A percentile compares a stretch with the other conserved stretches of the same genome.
phyloP scores from a whole-genome alignment of 1,140 invertebrate genomes.

The Euura lappo region DNA sequence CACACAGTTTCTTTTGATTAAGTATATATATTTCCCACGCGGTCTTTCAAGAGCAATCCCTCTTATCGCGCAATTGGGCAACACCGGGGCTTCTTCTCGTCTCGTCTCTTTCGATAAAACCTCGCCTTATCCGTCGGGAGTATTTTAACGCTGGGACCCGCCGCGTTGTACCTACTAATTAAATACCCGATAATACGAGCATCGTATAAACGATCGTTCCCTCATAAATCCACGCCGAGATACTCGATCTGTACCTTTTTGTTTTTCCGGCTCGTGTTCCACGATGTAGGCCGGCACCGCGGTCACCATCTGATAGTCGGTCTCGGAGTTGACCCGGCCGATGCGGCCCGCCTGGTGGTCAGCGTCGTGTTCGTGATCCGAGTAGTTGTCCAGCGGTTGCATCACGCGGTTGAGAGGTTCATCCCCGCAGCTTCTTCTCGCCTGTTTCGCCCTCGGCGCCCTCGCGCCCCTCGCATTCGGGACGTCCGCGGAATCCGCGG shows the following conservation, averaged over 20 bases:
- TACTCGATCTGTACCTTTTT: slow-evolving; percentile 37
- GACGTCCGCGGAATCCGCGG: slow-evolving; percentile 22
- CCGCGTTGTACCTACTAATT: too few species aligned
- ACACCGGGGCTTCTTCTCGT: too few species aligned
- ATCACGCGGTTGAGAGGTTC: slow-evolving; percentile 41
- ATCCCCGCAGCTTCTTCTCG: slow-evolving; percentile 53
- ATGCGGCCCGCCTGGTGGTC: slow-evolving; percentile 26
- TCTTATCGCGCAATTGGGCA: too few species aligned
- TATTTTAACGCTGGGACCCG: too few species aligned
- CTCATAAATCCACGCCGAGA: too few species aligned
- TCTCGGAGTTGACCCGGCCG: slow-evolving; percentile 36
- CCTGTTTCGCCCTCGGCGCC: slow-evolving; percentile 49
- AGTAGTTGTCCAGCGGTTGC: slow-evolving; percentile 34
- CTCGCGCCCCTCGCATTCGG: slow-evolving; percentile 38
- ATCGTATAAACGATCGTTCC: too few species aligned
- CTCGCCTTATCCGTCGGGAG: too few species aligned
- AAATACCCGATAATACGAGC: too few species aligned
- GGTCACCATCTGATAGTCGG: slow-evolving; percentile 63
- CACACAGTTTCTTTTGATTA: background rate
- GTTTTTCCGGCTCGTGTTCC: slow-evolving; percentile 59
- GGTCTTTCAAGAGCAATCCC: background rate
- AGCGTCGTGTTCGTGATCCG: background rate
- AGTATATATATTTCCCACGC: background rate
- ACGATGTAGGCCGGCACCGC: slow-evolving; percentile 63
- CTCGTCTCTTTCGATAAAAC: too few species aligned